Evolutionary conservation across 2,888 invertebrate genomes (phyloP), one percentile per base, ranked within the genome.

Genomic region (Trissolcus japonicus): DNA sequence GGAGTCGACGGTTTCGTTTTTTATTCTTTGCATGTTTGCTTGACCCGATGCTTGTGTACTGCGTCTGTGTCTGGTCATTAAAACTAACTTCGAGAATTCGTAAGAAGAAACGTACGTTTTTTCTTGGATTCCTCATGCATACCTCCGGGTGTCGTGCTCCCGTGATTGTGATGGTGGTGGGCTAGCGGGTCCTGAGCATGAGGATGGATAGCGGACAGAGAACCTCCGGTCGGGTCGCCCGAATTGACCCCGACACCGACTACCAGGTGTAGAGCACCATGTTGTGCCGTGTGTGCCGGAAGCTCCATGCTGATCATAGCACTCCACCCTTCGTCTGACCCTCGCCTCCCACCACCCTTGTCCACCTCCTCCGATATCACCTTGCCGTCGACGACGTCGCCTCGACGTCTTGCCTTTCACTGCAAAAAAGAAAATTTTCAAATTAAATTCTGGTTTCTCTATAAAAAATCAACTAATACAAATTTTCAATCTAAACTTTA

Each of bases 221-320:
- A 84, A 80, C 83, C 83, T 79, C 86, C 86, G 79, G 86, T 81
- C 43, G 87, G 86, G 80, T 87, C 86, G 80, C 85, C 85, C 74
- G 86, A 84, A 78, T 86, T 87, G 57, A 87, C 84, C 50, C 80
- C 78, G 72, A 81, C 81, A 63, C 84, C 83, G 79, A 84, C 84
- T 78, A 86, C 87, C 76, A 87, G 85, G 82, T 87, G 87, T 81
- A 87, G 84, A 75, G 84, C 85, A 80, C 86, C 87, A 79, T 88
- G 88, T 83, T 88, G 87, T 82, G 85, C 84, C 82, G 86, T 76
- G 84, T 88, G 87, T 63, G 84, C 82, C 82, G 88, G 86, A 83
- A 87, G 84, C 86, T 88, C 87, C 88, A 88, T 88, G 84, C 87
- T 87, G 86, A 88, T 87, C 88, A 87, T 88, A 87, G 86, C 86